Conservation (phyloP, 2,888 invertebrate species). For the Prosapia bicincta region DNA sequence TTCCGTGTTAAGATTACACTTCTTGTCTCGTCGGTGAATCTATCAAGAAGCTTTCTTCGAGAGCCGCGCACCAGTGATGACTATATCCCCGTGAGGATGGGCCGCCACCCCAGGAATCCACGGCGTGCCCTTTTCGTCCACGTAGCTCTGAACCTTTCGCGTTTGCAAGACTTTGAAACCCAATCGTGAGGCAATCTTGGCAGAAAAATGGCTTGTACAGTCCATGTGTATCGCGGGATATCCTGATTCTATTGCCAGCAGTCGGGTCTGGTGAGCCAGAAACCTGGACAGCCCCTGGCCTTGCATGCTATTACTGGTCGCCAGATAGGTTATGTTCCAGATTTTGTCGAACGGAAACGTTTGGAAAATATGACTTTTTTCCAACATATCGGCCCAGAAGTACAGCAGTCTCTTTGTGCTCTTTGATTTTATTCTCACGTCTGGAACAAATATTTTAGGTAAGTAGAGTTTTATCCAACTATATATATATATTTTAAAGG, state of each 20-base stretch:
- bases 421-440: background rate
- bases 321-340: background rate
- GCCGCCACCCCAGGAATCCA: background rate
- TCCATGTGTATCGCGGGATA: background rate
- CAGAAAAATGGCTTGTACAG: background rate
- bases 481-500: too few species aligned
- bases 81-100: background rate
- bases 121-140: background rate
- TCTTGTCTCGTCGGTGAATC: too few species aligned
- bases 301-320: background rate
- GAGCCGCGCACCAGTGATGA: background rate
- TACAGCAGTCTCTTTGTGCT: background rate
- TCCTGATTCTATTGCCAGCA: background rate
- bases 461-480: too few species aligned
- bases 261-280: background rate
- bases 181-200: background rate
- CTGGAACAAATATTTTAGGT: background rate
- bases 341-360: background rate
- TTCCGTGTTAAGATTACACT: too few species aligned
- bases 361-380: background rate
- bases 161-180: background rate
- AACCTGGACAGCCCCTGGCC: background rate
- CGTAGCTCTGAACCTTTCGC: background rate
- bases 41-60: too few species aligned
- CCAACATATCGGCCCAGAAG: background rate